A percentile compares a stretch with the other conserved stretches of the same genome.
Evolutionary conservation across 1,140 invertebrate genomes (phyloP).

Genomic region (Popillia japonica): DNA sequence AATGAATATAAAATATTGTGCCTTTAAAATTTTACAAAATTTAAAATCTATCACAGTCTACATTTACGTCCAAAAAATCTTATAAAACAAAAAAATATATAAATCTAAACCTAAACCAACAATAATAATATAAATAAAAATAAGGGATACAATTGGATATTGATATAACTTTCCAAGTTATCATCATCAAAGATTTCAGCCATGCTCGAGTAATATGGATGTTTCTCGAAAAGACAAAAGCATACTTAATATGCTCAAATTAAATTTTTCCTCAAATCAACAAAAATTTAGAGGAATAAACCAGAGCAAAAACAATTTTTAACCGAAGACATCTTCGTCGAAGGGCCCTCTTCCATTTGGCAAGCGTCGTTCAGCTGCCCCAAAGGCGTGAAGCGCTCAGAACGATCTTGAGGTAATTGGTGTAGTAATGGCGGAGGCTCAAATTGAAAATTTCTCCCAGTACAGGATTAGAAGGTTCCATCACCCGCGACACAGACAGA

Average conservation of each 20-base stretch:
- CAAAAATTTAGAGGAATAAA: background rate
- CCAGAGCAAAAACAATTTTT: background rate
- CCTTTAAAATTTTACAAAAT: background rate
- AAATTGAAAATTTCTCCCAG: background rate
- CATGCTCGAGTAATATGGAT: no score
- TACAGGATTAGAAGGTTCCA: background rate
- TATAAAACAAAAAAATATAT: background rate
- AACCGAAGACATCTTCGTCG: background rate
- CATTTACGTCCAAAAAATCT: background rate
- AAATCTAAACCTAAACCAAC: background rate
- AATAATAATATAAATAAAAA: background rate
- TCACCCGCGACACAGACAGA: background rate
- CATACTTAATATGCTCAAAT: background rate
- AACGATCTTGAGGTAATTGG: background rate
- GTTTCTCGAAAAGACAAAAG: background rate
- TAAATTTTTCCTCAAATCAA: background rate
- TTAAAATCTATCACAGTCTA: background rate
- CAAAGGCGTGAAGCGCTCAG: background rate
- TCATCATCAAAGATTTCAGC: background rate
- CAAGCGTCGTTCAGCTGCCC: background rate
- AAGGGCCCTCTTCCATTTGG: background rate
- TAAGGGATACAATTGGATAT: background rate
- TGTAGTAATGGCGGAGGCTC: background rate
- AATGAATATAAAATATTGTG: background rate
- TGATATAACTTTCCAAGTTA: constrained; percentile 10